Evolutionary conservation across 2,797 vertebrate species (phyloP).

Genomic region (Chrosomus eos): DNA sequence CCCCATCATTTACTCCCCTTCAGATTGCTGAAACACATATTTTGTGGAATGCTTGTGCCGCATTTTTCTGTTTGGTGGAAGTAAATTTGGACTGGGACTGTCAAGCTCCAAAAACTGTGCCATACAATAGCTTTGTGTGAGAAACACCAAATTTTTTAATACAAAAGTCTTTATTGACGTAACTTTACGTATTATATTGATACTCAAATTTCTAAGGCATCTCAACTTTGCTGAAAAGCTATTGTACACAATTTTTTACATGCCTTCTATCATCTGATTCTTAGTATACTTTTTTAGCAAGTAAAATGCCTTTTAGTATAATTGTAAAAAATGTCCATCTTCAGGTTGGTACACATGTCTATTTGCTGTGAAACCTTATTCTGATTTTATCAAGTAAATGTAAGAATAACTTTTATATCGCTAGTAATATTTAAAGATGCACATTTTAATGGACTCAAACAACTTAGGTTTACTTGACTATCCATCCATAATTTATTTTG

Average conservation of each 20-base stretch:
- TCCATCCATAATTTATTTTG: no score
- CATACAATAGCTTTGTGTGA: neutral
- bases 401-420: neutral
- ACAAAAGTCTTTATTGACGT: neutral
- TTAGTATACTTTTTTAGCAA: neutral
- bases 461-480: neutral
- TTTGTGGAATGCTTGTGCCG: neutral
- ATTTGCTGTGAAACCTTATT: neutral
- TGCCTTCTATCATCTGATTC: neutral
- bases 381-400: neutral
- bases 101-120: neutral
- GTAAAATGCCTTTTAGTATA: neutral
- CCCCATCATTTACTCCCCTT: neutral
- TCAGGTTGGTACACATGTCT: no score
- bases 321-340: neutral
- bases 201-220: neutral
- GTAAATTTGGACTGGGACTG: neutral
- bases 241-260: neutral
- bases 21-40: neutral
- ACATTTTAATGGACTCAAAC: neutral
- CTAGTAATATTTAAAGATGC: neutral
- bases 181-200: neutral
- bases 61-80: neutral
- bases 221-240: neutral
- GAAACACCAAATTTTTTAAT: neutral